A percentile compares a stretch with the other conserved stretches of the same genome.
These are phyloP conservation scores for Idaea biselata DNA, from an alignment of 2,888 invertebrate genomes.

Conservation along the genomic window DNA sequence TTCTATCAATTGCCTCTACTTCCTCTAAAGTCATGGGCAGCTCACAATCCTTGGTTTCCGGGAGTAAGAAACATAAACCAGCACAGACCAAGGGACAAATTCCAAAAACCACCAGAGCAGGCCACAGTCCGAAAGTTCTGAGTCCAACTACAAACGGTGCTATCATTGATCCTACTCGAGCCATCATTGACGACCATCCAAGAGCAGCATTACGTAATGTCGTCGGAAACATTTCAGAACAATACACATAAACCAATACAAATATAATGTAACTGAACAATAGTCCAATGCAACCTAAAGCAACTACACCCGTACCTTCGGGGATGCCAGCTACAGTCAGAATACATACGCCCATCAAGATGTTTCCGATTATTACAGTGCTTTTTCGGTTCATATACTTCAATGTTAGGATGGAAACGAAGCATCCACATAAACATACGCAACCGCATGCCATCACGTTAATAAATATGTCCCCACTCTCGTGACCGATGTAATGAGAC, in stretches of 20 bases:
- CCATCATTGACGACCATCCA: constrained; percentile 91
- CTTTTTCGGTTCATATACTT: constrained; percentile 83
- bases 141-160: constrained; percentile 89
- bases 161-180: constrained; percentile 90
- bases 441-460: constrained; percentile 88
- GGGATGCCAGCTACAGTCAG: constrained; percentile 81
- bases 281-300: constrained; percentile 86
- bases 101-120: constrained; percentile 87
- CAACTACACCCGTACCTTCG: constrained; percentile 65
- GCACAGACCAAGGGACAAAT: constrained; percentile 83
- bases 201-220: constrained; percentile 91
- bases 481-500: constrained; percentile 87
- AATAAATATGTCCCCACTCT: constrained; percentile 88
- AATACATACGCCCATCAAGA: constrained; percentile 80
- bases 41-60: constrained; percentile 88
- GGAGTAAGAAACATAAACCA: constrained; percentile 82
- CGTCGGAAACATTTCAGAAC: constrained; percentile 93
- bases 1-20: constrained; percentile 77
- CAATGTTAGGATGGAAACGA: constrained; percentile 82
- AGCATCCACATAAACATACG: constrained; percentile 79
- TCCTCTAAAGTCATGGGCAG: constrained; percentile 89
- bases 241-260: constrained; percentile 89
- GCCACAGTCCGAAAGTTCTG: constrained; percentile 76
- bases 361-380: constrained; percentile 80
- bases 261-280: constrained; percentile 90